Conservation (phyloP, 2,888 invertebrate species). For the Dascillus cervinus region DNA sequence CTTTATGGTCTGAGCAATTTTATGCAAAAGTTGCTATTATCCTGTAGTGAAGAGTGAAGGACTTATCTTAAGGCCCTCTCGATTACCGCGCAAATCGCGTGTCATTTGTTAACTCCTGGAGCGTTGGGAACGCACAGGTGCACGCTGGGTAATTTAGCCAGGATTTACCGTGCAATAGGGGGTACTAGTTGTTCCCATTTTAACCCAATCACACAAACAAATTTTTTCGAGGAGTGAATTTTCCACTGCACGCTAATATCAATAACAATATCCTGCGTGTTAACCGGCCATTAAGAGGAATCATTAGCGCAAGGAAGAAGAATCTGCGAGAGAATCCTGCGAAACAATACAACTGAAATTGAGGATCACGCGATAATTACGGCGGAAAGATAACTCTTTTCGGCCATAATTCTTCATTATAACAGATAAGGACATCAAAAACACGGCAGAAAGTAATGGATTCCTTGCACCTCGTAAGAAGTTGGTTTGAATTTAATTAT, state of each 20-base stretch:
- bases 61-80: slow-evolving; percentile 32
- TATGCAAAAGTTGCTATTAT: slow-evolving; percentile 38
- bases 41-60: slow-evolving; percentile 27
- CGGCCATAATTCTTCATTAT: background rate
- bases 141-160: slow-evolving; percentile 35
- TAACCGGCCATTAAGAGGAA: slow-evolving; percentile 24
- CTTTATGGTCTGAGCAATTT: slow-evolving; percentile 32
- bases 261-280: slow-evolving; percentile 29
- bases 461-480: background rate
- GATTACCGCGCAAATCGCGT: slow-evolving; percentile 40
- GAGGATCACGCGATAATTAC: slow-evolving; percentile 25
- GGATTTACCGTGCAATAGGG: slow-evolving; percentile 31
- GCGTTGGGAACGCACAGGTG: slow-evolving; percentile 37
- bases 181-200: slow-evolving; percentile 3
- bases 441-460: no score
- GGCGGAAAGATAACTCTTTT: slow-evolving; percentile 22
- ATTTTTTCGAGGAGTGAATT: no score
- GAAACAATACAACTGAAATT: slow-evolving; percentile 22
- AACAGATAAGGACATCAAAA: no score
- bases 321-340: slow-evolving; percentile 24
- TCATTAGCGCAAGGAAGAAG: slow-evolving; percentile 25
- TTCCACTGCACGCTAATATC: no score
- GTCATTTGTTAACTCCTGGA: slow-evolving; percentile 39
- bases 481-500: slow-evolving; percentile 12
- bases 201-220: no score